Evolutionary conservation across 2,888 invertebrate species (phyloP).

Genomic region (Pycnomerus fuliginosus): DNA sequence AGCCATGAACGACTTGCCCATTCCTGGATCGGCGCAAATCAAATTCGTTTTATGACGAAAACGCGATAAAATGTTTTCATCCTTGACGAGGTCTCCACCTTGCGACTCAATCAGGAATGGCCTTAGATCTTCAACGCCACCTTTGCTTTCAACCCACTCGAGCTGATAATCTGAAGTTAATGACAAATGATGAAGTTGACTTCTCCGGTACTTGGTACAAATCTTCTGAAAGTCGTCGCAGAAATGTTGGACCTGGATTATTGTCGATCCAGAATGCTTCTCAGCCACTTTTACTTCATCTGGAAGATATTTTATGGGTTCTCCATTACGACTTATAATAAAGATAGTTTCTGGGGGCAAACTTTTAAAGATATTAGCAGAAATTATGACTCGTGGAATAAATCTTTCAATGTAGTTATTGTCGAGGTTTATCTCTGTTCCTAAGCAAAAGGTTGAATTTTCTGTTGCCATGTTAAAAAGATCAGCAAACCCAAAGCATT

Average conservation of each 20-base stretch:
- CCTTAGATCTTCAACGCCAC: not conserved
- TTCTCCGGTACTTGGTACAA: not conserved
- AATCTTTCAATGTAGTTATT: constrained; percentile 2
- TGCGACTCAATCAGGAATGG: not conserved
- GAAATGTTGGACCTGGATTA: not conserved
- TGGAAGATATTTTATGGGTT: not conserved
- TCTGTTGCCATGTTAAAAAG: constrained; percentile 1
- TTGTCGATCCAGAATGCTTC: not conserved
- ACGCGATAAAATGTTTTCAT: not conserved
- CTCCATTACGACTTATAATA: not conserved
- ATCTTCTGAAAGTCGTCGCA: not conserved
- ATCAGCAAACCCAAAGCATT: no score
- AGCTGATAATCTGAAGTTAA: not conserved
- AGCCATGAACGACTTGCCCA: constrained; percentile 5
- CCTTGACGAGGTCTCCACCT: not conserved
- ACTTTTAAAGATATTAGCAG: no score
- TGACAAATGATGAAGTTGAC: constrained; percentile 2
- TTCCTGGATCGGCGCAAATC: constrained; percentile 4
- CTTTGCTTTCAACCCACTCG: constrained; percentile 5
- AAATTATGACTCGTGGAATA: constrained; percentile 1
- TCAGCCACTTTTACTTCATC: not conserved
- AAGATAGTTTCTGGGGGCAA: no score
- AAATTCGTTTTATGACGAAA: constrained; percentile 1
- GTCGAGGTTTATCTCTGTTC: not conserved
- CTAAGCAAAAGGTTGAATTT: not conserved